These are phyloP conservation scores for Macaria liturata DNA, from an alignment of 2,888 invertebrate species.

Conservation along the genomic window DNA sequence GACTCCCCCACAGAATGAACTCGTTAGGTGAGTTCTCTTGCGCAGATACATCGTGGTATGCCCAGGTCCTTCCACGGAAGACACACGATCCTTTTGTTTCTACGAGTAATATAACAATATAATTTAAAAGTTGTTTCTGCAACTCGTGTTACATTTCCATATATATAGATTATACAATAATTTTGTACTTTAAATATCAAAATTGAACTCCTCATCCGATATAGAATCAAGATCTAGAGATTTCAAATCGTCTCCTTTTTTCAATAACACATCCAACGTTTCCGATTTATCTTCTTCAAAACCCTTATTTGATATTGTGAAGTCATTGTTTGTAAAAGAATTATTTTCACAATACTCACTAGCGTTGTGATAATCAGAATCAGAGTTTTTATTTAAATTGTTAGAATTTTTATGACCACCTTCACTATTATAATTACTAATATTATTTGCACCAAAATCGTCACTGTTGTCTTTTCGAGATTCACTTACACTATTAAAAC, in stretches of 20 bases:
- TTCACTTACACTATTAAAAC: slow-evolving; percentile 2
- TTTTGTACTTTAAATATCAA: slow-evolving; percentile 28
- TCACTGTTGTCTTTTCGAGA: neutral
- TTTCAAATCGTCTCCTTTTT: slow-evolving; percentile 25
- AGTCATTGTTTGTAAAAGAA: neutral
- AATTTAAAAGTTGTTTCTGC: no score
- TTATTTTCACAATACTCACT: neutral
- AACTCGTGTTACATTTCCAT: no score
- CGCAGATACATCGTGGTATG: no score
- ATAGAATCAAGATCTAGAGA: slow-evolving; percentile 45
- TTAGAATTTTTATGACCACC: neutral
- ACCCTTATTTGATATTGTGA: neutral
- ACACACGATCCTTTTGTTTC: no score
- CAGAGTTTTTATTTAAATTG: no score
- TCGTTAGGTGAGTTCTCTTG: no score
- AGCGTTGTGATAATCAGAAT: slow-evolving; percentile 23
- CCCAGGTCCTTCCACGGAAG: no score
- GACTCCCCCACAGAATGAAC: no score
- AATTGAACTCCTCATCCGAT: slow-evolving; percentile 47
- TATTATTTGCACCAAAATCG: slow-evolving; percentile 21
- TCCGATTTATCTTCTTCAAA: slow-evolving; percentile 16
- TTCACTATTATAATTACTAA: slow-evolving; percentile 20
- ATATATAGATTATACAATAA: no score
- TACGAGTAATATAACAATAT: no score
- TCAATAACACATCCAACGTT: slow-evolving; percentile 14